Percentiles rank a stretch among this genome's conserved stretches.
Evolutionary conservation across 2,797 vertebrate species (phyloP).

Genomic region (Acipenser ruthenus): DNA sequence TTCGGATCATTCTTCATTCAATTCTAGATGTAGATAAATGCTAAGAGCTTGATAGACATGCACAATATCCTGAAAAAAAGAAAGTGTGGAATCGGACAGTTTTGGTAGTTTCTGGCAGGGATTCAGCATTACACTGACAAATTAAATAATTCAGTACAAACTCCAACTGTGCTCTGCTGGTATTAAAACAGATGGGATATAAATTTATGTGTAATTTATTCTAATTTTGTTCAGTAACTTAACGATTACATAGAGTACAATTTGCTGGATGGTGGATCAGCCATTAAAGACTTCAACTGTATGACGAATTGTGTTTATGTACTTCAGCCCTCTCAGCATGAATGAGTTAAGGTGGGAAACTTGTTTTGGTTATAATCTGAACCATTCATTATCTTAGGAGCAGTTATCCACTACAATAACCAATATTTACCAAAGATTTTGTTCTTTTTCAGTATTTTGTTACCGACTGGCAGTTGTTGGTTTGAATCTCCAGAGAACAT

Average conservation of each 20-base stretch:
- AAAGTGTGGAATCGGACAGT: slow-evolving; percentile 29
- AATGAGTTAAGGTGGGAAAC: neutral
- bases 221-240: slow-evolving; percentile 25
- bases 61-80: too few species aligned
- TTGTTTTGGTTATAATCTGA: neutral
- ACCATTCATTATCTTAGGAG: neutral
- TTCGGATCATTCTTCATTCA: too few species aligned
- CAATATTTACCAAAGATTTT: too few species aligned
- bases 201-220: slow-evolving; percentile 43
- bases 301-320: neutral
- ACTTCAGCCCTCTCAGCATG: neutral
- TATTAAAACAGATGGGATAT: slow-evolving; percentile 21
- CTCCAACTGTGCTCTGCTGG: slow-evolving; percentile 27
- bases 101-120: slow-evolving; percentile 32
- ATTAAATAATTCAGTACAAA: slow-evolving; percentile 25
- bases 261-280: too few species aligned
- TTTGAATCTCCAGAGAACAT: too few species aligned
- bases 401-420: too few species aligned
- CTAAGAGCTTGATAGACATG: too few species aligned
- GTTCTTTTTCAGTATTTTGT: neutral
- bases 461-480: too few species aligned
- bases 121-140: slow-evolving; percentile 39
- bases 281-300: neutral
- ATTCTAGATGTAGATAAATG: too few species aligned
- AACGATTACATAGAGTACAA: slow-evolving; percentile 8